A percentile compares a stretch with the other conserved stretches of the same genome.
These are phyloP conservation scores for Apodemus sylvaticus DNA, from an alignment of 2,113 vertebrate genomes.

Conservation along the genomic window DNA sequence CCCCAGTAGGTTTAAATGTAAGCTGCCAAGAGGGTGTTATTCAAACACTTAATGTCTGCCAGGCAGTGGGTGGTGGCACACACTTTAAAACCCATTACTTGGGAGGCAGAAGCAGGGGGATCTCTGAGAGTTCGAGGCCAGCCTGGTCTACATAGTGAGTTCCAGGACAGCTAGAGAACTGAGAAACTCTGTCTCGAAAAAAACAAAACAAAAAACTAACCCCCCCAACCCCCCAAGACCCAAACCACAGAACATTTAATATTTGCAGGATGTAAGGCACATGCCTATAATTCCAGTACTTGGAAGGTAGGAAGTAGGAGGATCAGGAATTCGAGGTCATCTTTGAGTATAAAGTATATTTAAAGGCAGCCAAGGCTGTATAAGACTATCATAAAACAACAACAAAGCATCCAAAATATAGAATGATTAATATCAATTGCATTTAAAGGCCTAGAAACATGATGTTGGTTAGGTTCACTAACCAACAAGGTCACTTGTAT, in stretches of 20 bases:
- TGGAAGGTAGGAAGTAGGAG: neutral
- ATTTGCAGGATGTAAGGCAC: neutral
- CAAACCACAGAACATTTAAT: neutral
- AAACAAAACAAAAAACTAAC: neutral
- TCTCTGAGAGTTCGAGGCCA: neutral
- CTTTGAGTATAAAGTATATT: neutral
- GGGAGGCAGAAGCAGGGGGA: neutral
- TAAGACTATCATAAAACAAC: neutral
- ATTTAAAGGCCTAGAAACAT: neutral
- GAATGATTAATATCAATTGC: slow-evolving; percentile 9
- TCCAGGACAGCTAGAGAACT: neutral
- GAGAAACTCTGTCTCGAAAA: neutral
- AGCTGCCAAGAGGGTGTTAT: neutral
- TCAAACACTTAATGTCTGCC: neutral
- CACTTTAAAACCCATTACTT: neutral
- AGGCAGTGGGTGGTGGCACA: neutral
- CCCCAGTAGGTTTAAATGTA: slow-evolving; percentile 32
- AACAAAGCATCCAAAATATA: neutral
- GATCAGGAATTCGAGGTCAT: neutral
- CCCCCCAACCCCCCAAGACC: too few relatives aligned
- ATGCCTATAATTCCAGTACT: neutral
- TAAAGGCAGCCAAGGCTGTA: neutral
- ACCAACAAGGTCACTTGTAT: neutral
- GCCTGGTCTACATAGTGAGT: neutral
- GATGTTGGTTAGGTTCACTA: neutral